A percentile compares a stretch with the other conserved stretches of the same genome.
Evolutionary conservation across 2,888 invertebrate species (phyloP).

Genomic region (Clistopyga incitator): DNA sequence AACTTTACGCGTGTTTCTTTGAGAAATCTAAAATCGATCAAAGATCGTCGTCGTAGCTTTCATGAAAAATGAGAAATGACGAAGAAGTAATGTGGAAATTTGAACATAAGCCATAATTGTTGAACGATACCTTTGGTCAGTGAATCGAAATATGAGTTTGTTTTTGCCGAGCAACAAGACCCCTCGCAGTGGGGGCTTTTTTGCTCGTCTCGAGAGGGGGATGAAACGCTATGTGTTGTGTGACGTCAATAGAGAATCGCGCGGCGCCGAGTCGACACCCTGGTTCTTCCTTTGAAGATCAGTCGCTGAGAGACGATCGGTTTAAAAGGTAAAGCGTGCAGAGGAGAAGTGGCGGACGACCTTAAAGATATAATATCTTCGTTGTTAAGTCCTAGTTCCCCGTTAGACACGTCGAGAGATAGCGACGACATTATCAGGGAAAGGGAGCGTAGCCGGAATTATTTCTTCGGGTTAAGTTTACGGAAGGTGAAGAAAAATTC

Average conservation of each 20-base stretch:
- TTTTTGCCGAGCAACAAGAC: neutral
- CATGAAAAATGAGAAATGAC: too few relatives aligned
- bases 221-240: slow-evolving; percentile 46
- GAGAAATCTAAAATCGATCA: too few relatives aligned
- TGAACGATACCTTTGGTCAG: neutral
- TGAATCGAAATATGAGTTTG: neutral
- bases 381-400: neutral
- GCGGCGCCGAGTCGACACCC: slow-evolving; percentile 69
- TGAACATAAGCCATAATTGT: neutral
- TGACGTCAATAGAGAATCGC: slow-evolving; percentile 74
- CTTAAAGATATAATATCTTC: slow-evolving; percentile 11
- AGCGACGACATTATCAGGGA: neutral
- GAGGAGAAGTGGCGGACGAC: slow-evolving; percentile 4
- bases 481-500: slow-evolving; percentile 8
- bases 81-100: neutral
- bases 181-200: neutral
- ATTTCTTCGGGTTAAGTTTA: neutral
- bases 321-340: slow-evolving; percentile 69
- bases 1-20: too few relatives aligned
- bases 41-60: too few relatives aligned
- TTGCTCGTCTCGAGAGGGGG: slow-evolving; percentile 50
- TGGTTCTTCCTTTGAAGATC: slow-evolving; percentile 70
- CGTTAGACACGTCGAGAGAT: slow-evolving; percentile 15
- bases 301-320: slow-evolving; percentile 73
- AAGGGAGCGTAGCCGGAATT: slow-evolving; percentile 6